Evolutionary conservation across 2,113 vertebrate genomes (phyloP).

Genomic region (Cynocephalus volans): DNA sequence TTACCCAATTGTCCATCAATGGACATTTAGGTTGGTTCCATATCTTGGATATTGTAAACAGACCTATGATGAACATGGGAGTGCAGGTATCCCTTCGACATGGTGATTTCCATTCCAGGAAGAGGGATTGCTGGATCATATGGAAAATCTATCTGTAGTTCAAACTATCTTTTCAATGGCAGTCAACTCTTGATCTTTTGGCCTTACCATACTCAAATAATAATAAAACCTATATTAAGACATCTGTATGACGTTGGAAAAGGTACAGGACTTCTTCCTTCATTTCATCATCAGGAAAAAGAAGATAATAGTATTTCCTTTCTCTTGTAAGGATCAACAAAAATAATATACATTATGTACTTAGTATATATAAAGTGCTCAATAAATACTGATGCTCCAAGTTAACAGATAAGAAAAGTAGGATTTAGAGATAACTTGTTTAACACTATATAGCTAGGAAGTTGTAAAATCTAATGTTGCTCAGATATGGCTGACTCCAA

Average conservation of each 20-base stretch:
- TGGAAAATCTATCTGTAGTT: no score
- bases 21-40: no score
- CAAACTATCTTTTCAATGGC: neutral
- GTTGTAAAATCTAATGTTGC: neutral
- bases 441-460: neutral
- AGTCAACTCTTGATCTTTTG: neutral
- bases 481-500: neutral
- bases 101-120: no score
- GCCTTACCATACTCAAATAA: neutral
- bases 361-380: neutral
- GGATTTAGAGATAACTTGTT: neutral
- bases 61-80: no score
- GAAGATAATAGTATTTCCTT: neutral
- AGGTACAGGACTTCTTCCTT: neutral
- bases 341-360: neutral
- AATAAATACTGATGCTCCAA: neutral
- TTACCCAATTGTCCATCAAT: no score
- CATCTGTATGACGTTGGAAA: neutral
- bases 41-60: no score
- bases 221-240: neutral
- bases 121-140: no score
- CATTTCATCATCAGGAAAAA: conserved; percentile 1
- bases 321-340: neutral
- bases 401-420: neutral
- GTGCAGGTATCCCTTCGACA: no score